These are phyloP conservation scores for Lithobates pipiens DNA, from an alignment of 2,797 vertebrate genomes.

Conservation along the genomic window DNA sequence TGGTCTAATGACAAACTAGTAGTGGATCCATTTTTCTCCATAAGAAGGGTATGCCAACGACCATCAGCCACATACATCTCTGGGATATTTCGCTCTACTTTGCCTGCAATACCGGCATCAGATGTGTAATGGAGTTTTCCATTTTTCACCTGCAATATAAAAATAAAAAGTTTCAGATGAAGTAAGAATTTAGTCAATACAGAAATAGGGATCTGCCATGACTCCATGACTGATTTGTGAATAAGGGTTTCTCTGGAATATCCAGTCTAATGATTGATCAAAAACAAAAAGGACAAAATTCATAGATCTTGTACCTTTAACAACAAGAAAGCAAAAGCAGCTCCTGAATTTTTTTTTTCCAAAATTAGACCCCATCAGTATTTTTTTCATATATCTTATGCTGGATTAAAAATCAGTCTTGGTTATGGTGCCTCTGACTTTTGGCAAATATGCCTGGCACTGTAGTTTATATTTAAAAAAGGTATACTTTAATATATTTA, in stretches of 20 bases:
- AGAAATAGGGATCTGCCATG: neutral
- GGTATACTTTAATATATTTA: constrained; percentile 20
- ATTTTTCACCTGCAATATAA: constrained; percentile 83
- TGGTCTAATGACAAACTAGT: constrained; percentile 84
- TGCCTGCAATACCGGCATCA: constrained; percentile 89
- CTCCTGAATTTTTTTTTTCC: neutral
- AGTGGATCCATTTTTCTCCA: constrained; percentile 85
- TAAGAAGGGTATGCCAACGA: constrained; percentile 88
- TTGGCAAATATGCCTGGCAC: constrained; percentile 3
- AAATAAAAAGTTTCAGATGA: neutral
- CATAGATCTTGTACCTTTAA: neutral
- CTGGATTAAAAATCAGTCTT: too few relatives aligned
- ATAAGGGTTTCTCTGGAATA: too few relatives aligned
- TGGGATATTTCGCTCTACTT: constrained; percentile 89
- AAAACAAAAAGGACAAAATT: too few relatives aligned
- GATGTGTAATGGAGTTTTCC: constrained; percentile 93
- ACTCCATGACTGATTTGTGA: neutral
- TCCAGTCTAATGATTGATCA: too few relatives aligned
- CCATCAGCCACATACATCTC: constrained; percentile 87
- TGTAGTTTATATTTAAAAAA: neutral
- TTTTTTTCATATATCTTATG: too few relatives aligned
- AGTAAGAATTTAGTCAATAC: neutral
- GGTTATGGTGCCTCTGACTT: neutral
- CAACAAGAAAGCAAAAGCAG: neutral
- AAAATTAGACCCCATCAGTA: neutral